Evolutionary conservation across 2,888 invertebrate species (phyloP).

Genomic region (Machimus atricapillus): DNA sequence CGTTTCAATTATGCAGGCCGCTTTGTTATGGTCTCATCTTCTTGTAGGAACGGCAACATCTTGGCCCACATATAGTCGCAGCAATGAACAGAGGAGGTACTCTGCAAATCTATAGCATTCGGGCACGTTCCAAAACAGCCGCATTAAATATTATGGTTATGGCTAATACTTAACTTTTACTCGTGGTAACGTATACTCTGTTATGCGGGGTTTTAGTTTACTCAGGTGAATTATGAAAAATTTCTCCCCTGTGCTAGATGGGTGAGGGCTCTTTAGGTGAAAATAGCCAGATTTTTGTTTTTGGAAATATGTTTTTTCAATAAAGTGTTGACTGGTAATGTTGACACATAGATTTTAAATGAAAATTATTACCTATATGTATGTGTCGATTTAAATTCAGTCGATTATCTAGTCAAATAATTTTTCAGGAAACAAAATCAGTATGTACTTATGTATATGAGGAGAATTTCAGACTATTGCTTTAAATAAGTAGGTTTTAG

Average conservation of each 20-base stretch:
- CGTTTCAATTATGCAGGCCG: constrained; percentile 44
- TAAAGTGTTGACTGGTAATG: not conserved
- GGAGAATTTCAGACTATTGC: no score
- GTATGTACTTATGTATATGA: no score
- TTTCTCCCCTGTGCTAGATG: not conserved
- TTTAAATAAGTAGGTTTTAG: no score
- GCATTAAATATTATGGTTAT: constrained; percentile 36
- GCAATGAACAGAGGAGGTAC: not conserved
- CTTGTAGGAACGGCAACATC: not conserved
- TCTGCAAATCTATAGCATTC: not conserved
- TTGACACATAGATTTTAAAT: not conserved
- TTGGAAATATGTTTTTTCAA: not conserved
- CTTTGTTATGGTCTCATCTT: constrained; percentile 36
- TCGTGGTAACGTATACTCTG: not conserved
- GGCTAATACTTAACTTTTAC: constrained; percentile 29
- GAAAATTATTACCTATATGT: not conserved
- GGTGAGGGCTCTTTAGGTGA: not conserved
- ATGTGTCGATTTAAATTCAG: no score
- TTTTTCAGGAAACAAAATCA: no score
- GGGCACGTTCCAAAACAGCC: not conserved
- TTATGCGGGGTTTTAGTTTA: constrained; percentile 7
- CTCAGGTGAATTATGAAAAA: constrained; percentile 8
- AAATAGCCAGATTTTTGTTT: not conserved
- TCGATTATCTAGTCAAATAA: no score
- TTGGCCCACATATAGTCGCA: not conserved